Percentiles rank a stretch among this genome's conserved stretches.
Evolutionary conservation across 2,888 invertebrate species (phyloP).

Genomic region (Amorpha juglandis): DNA sequence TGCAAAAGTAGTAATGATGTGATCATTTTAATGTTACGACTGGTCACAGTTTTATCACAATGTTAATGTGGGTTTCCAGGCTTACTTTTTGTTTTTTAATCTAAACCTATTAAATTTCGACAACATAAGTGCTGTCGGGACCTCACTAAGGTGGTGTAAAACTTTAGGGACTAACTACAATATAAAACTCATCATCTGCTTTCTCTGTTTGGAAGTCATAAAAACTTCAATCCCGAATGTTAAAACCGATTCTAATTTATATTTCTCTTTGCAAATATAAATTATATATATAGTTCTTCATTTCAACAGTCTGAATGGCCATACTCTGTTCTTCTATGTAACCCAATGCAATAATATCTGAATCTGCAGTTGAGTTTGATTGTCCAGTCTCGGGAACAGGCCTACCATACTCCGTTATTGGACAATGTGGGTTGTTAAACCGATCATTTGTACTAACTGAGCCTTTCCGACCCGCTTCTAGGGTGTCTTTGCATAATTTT

Average conservation of each 20-base stretch:
- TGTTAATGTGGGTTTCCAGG: too few relatives aligned
- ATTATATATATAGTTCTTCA: too few relatives aligned
- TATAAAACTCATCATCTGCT: neutral
- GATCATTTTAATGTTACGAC: neutral
- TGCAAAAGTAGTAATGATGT: neutral
- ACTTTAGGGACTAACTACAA: too few relatives aligned
- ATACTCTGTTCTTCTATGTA: neutral
- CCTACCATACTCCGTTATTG: slow-evolving; percentile 14
- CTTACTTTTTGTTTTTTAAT: too few relatives aligned
- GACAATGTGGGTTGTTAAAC: slow-evolving; percentile 15
- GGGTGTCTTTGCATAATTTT: neutral
- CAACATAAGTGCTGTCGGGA: too few relatives aligned
- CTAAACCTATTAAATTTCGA: too few relatives aligned
- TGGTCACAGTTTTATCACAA: neutral
- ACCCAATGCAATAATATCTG: neutral
- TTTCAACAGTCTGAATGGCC: too few relatives aligned
- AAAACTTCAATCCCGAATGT: neutral
- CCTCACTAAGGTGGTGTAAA: too few relatives aligned
- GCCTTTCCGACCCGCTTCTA: neutral
- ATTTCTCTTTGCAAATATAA: neutral
- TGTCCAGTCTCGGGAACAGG: slow-evolving; percentile 8
- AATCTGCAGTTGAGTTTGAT: neutral
- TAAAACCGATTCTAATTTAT: neutral
- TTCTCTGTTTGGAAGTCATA: neutral
- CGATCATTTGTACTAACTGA: slow-evolving; percentile 1